A percentile compares a stretch with the other conserved stretches of the same genome.
phyloP scores from a whole-genome alignment of 1,140 invertebrate genomes.

The Periplaneta americana region DNA sequence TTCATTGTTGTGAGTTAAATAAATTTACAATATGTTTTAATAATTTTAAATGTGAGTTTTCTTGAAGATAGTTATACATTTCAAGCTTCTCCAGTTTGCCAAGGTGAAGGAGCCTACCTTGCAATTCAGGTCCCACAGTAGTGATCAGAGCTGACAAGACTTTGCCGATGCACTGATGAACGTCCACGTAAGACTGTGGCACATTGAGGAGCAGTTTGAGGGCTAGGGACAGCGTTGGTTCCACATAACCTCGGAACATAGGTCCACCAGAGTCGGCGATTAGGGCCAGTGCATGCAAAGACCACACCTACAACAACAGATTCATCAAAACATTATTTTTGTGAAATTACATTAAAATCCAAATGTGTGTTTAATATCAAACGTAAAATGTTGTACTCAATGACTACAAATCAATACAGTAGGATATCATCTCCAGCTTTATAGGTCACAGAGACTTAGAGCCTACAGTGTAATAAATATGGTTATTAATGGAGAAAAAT shows the following conservation, averaged over 20 bases:
- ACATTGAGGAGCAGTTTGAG: conserved; percentile 86
- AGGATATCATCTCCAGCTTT: too few species aligned
- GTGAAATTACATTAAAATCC: too few species aligned
- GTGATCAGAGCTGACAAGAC: conserved; percentile 90
- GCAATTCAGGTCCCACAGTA: conserved; percentile 95
- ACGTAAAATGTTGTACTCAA: too few species aligned
- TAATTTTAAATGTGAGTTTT: conserved; percentile 8
- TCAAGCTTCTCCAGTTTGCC: not conserved
- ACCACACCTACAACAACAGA: conserved; percentile 84
- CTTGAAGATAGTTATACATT: conserved; percentile 14
- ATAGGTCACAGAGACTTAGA: too few species aligned
- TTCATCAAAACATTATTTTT: too few species aligned
- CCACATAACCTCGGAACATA: conserved; percentile 96
- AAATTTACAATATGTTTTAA: too few species aligned
- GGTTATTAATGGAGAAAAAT: too few species aligned
- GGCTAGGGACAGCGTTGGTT: conserved; percentile 84
- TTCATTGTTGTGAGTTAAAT: too few species aligned
- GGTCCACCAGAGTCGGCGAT: conserved; percentile 97
- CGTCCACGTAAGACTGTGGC: conserved; percentile 83
- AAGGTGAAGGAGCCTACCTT: conserved; percentile 55
- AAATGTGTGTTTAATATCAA: too few species aligned
- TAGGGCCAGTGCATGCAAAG: conserved; percentile 88
- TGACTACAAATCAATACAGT: too few species aligned
- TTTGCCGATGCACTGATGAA: conserved; percentile 93
- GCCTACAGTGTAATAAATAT: too few species aligned